These are phyloP conservation scores for Felis chaus DNA, from an alignment of 2,113 vertebrate species.

Conservation along the genomic window DNA sequence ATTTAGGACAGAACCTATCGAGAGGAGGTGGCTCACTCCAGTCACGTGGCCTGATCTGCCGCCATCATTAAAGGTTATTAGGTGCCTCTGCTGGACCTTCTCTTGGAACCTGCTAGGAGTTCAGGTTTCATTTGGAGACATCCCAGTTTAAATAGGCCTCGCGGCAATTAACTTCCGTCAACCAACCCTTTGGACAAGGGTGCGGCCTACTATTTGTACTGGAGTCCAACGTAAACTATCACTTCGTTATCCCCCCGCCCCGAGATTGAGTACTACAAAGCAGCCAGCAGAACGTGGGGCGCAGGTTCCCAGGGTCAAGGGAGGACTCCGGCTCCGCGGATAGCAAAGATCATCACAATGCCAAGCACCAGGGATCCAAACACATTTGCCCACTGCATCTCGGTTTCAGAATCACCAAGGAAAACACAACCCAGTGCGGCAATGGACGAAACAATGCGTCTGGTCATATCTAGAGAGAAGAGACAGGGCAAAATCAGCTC, in stretches of 20 bases:
- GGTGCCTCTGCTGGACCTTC: not conserved
- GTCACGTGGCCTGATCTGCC: rapidly evolving
- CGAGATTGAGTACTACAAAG: not conserved
- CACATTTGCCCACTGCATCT: not conserved
- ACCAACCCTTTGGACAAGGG: not conserved
- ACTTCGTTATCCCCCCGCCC: not conserved
- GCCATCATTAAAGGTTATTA: not conserved
- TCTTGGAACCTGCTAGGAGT: not conserved
- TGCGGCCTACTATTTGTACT: not conserved
- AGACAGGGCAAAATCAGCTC: not conserved
- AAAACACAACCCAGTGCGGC: not conserved
- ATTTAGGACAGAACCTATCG: not conserved
- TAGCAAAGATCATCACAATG: rapidly evolving
- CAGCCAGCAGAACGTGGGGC: not conserved
- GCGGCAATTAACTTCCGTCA: not conserved
- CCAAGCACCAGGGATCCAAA: not conserved
- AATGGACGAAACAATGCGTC: not conserved
- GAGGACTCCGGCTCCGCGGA: not conserved
- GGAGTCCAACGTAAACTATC: not conserved
- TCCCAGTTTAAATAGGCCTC: not conserved
- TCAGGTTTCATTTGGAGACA: not conserved
- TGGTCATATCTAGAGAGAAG: not conserved
- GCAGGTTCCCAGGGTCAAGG: not conserved
- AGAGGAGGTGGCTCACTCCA: not conserved
- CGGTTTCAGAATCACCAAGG: not conserved